Base-by-base conservation (phyloP, 2,113 vertebrate genomes). In the Cisticola juncidis region DNA sequence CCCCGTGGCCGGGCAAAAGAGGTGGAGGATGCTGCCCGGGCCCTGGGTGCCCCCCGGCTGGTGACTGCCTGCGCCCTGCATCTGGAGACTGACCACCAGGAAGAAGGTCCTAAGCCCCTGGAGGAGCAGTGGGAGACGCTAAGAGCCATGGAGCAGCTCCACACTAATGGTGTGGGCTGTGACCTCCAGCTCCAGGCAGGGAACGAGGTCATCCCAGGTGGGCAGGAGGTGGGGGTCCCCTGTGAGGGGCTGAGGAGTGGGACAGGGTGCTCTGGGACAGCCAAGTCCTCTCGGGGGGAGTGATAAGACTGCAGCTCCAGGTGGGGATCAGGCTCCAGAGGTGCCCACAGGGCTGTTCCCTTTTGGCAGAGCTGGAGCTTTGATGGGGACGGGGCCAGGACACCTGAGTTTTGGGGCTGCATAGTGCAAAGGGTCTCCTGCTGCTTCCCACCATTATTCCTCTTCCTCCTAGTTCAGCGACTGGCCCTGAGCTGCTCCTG, bases 401-500 rank as follows among this genome's bases (percentile, higher is more conserved):
- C 17, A 13, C 8, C 15, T 11, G 20, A 25, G 16, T 28, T 58
- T 21, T 5, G 12, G 21, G 66, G 19, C 45, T 47, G 50, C 13
- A 5, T 0, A 5, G 12, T 76, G 57, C 60, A 57, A 9, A 50
- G 47, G 12, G 44, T 28, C 21, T 21, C 6, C 12, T 6, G 2
- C 33, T 82, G 26, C 53, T 31, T 44, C 36, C 26, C 74, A 35
- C 17, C 6, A 0, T 51, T 93, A 54, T 62, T 86, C 51, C 84
- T 85, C 85, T 89, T 88, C 45, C 40, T 62, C 91, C 25, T 84
- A 99, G 99, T 98, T 60, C 99, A 99, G 94, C 98, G 98, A 93
- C 97, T 98, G 71, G 95, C 99, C 68, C 96, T 99, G 94, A 98
- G 98, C 50, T 99, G 98, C 31, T 98, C 98, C 98, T 99, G 98